A percentile compares a stretch with the other conserved stretches of the same genome.
Conservation (phyloP, 1,140 invertebrate genomes). For the Drosophila sucinea region DNA sequence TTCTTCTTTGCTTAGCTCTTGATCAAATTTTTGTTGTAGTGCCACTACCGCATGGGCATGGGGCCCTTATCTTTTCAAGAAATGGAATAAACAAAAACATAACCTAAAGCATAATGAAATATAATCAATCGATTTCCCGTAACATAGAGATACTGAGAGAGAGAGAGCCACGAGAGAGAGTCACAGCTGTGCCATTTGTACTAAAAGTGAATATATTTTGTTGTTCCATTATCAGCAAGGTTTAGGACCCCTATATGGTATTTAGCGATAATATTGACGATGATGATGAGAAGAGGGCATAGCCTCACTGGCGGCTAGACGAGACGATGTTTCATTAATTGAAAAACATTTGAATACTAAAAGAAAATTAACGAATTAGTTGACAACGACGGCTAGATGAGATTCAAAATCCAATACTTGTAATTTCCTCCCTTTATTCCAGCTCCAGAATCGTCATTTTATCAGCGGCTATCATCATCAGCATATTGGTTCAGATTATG, state of each 20-base stretch:
- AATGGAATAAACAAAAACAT: conserved; percentile 39
- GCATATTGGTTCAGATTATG: conserved; percentile 81
- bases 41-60: not conserved
- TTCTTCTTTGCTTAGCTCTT: conserved; percentile 46
- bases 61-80: conserved; percentile 46
- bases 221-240: conserved; percentile 70
- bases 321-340: conserved; percentile 19
- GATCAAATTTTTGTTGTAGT: conserved; percentile 38
- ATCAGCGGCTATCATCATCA: conserved; percentile 81
- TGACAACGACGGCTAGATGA: not conserved
- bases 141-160: not conserved
- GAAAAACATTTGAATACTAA: conserved; percentile 4
- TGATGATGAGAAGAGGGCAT: conserved; percentile 33
- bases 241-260: conserved; percentile 67
- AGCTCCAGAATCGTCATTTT: conserved; percentile 78
- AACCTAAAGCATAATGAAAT: conserved; percentile 36
- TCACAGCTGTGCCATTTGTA: conserved; percentile 1
- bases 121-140: conserved; percentile 36
- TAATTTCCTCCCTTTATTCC: conserved; percentile 16
- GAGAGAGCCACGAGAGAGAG: not conserved
- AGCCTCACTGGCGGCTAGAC: conserved; percentile 50
- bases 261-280: conserved; percentile 53
- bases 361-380: not conserved
- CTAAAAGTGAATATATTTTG: not conserved
- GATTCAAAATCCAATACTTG: not conserved